phyloP scores from a whole-genome alignment of 2,888 invertebrate species.

The Aphidoletes aphidimyza region DNA sequence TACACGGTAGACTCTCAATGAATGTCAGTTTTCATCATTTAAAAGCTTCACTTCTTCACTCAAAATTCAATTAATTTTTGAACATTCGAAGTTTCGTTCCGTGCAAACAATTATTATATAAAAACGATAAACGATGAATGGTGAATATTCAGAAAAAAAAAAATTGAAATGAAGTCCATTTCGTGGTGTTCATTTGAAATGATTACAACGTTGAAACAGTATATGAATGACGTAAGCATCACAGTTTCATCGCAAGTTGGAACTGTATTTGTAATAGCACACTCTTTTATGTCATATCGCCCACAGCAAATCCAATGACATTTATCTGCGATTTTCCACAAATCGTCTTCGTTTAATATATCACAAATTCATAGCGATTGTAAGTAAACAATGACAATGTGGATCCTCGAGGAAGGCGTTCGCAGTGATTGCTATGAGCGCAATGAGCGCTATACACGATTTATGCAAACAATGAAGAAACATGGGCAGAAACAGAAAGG shows the following conservation, averaged over 20 bases:
- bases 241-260: not conserved
- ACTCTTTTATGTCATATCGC: not conserved
- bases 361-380: not conserved
- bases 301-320: not conserved
- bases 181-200: too few relatives aligned
- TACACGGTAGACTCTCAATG: too few relatives aligned
- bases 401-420: not conserved
- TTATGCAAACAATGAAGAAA: not conserved
- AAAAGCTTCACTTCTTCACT: too few relatives aligned
- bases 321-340: slow-evolving; percentile 22
- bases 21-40: too few relatives aligned
- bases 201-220: not conserved
- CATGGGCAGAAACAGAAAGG: too few relatives aligned
- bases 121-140: too few relatives aligned
- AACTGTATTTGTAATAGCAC: not conserved
- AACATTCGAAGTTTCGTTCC: too few relatives aligned
- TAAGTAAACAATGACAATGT: not conserved
- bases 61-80: too few relatives aligned
- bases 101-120: too few relatives aligned
- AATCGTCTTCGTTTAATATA: slow-evolving; percentile 31
- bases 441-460: not conserved
- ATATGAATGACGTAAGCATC: not conserved
- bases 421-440: too few relatives aligned
- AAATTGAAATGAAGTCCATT: too few relatives aligned
- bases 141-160: too few relatives aligned